Evolutionary conservation across 2,888 invertebrate genomes (phyloP), one percentile per base, ranked within the genome.

Genomic region (Chrysopilus asiliformis): DNA sequence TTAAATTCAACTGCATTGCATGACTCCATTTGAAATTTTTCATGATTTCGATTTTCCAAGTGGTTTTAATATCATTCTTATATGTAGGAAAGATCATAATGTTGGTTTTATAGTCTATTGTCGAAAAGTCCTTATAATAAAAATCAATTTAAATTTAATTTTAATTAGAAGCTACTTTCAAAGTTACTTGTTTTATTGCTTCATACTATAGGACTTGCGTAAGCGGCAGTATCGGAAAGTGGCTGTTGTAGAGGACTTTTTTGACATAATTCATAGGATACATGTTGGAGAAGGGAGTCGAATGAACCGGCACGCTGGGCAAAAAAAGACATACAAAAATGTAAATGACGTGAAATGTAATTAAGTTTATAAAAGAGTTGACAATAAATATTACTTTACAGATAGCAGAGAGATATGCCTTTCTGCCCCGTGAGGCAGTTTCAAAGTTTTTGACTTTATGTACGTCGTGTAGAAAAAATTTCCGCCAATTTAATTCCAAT

Each of bases 381-480:
- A 24, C 2, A 36, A 28, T 30, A 17, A 12, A 15, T 18, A 15
- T 25, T n/a, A 17, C 19, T 48, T 39, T 45, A 40, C 74, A 94
- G 94, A 93, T 94, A 56, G 91, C 93, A 35, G 93, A 94, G 68
- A 90, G 87, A 42, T 94, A 89, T 69, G 90, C 91, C 34, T 94
- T 93, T 59, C 71, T 94, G 50, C 94, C 94, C 4, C 78, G 94
- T 39, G 94, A 94, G 66, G 93, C 94, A 33, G 93, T 94, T 58
- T 94, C 94, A 41, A 79, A 89, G 52, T 94, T 94, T 68, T 77
- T 94, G 41, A 79, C 93, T 63, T 87, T 90, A 52, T 94, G 93
- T 63, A 80, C 85, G 28, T 90, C 91, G 64, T 94, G 94, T 64
- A 62, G 60, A 40, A 61, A 60, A 44, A 60, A 60, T 36, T 49